These are phyloP conservation scores for Acipenser transmontanus DNA, from an alignment of 2,797 vertebrate species.

Conservation along the genomic window DNA sequence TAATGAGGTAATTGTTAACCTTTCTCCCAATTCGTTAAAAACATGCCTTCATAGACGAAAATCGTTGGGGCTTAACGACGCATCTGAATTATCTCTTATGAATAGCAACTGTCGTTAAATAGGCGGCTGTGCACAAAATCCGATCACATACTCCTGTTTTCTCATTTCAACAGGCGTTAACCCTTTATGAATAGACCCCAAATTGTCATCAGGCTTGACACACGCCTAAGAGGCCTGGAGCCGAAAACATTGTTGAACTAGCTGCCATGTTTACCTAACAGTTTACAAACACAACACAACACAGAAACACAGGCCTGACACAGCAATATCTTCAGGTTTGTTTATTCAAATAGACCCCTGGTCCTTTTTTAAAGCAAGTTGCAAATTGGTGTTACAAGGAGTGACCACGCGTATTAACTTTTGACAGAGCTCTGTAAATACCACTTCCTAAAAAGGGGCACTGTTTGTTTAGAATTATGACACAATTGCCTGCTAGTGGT, in stretches of 20 bases:
- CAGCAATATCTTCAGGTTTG: constrained; percentile 30
- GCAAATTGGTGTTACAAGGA: constrained; percentile 28
- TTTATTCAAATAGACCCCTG: constrained; percentile 27
- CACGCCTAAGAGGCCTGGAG: constrained; percentile 34
- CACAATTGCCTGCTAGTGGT: constrained; percentile 15
- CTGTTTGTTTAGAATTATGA: constrained; percentile 29
- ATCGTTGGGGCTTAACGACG: no score
- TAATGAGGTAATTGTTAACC: no score
- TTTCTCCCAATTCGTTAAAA: no score
- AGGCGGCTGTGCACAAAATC: no score
- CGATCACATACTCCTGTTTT: no score
- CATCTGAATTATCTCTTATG: no score
- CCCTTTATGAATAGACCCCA: no score
- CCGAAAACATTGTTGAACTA: constrained; percentile 30
- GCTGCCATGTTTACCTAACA: constrained; percentile 40
- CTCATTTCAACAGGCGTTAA: no score
- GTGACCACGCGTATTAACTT: constrained; percentile 19
- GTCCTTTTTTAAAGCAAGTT: constrained; percentile 23
- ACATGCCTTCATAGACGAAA: no score
- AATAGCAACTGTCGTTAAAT: no score
- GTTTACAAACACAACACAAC: constrained; percentile 41
- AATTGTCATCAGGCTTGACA: constrained; percentile 23
- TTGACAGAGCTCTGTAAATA: constrained; percentile 25
- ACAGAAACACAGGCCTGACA: constrained; percentile 42
- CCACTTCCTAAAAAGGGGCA: constrained; percentile 20